These are phyloP conservation scores for Drosophila santomea DNA, from an alignment of 1,140 invertebrate species.

Conservation along the genomic window DNA sequence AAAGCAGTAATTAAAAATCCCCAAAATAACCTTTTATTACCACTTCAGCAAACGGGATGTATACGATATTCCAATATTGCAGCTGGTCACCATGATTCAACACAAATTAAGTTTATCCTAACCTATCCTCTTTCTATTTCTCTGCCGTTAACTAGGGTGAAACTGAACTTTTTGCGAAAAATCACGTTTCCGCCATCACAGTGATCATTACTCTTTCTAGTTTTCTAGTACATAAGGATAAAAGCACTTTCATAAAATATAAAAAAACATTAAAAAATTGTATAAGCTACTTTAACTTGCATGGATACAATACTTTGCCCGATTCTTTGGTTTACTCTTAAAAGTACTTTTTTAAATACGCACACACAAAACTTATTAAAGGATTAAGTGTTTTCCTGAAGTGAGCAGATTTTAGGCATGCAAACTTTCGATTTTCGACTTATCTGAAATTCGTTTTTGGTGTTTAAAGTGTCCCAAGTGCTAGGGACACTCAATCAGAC, in stretches of 20 bases:
- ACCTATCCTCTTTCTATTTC: constrained; percentile 2
- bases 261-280: no score
- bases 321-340: background rate
- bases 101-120: background rate
- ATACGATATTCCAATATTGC: background rate
- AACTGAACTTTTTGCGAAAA: no score
- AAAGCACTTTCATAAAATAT: no score
- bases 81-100: constrained; percentile 13
- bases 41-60: constrained; percentile 1
- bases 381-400: no score
- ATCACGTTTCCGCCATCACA: no score
- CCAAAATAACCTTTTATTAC: constrained; percentile 12
- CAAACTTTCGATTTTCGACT: constrained; percentile 1
- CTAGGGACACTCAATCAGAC: constrained; percentile 14
- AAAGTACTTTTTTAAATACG: background rate
- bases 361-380: no score
- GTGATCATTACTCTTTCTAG: no score
- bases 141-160: no score
- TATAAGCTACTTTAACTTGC: no score
- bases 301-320: background rate
- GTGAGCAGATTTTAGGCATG: no score
- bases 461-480: constrained; percentile 2
- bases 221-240: no score
- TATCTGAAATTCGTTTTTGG: constrained; percentile 22
- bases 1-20: constrained; percentile 26